Percentiles rank a stretch among this genome's conserved stretches.
Conservation (phyloP, 2,797 vertebrate species). For the Myotis findleyi region DNA sequence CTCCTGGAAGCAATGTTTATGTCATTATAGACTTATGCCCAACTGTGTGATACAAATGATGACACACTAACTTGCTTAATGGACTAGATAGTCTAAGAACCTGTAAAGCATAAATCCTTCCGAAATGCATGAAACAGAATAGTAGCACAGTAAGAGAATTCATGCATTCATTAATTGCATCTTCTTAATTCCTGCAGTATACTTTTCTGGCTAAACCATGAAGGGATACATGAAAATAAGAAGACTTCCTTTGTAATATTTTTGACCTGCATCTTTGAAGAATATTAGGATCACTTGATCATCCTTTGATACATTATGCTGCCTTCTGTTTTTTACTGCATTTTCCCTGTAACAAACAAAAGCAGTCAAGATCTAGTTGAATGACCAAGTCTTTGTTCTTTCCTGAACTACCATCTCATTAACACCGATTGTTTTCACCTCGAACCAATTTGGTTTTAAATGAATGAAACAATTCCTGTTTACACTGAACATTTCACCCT, state of each 20-base stretch:
- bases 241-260: neutral
- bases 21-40: neutral
- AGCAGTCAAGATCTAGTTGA: neutral
- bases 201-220: slow-evolving; percentile 26
- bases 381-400: slow-evolving; percentile 42
- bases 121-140: neutral
- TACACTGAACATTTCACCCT: slow-evolving; percentile 28
- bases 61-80: slow-evolving; percentile 52
- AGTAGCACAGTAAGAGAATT: neutral
- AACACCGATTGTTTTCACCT: slow-evolving; percentile 50
- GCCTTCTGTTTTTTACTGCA: neutral
- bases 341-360: slow-evolving; percentile 8
- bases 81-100: slow-evolving; percentile 24
- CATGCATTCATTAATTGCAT: neutral
- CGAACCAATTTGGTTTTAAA: slow-evolving; percentile 63
- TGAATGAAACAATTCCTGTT: slow-evolving; percentile 11
- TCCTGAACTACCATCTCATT: slow-evolving; percentile 35
- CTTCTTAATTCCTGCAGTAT: neutral
- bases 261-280: neutral
- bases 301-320: neutral
- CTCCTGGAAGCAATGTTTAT: neutral
- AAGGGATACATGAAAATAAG: neutral
- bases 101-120: slow-evolving; percentile 18
- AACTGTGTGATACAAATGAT: neutral
- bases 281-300: neutral